Percentiles rank a stretch among this genome's conserved stretches.
phyloP scores from a whole-genome alignment of 2,113 vertebrate species.

The Deroptyus accipitrinus region DNA sequence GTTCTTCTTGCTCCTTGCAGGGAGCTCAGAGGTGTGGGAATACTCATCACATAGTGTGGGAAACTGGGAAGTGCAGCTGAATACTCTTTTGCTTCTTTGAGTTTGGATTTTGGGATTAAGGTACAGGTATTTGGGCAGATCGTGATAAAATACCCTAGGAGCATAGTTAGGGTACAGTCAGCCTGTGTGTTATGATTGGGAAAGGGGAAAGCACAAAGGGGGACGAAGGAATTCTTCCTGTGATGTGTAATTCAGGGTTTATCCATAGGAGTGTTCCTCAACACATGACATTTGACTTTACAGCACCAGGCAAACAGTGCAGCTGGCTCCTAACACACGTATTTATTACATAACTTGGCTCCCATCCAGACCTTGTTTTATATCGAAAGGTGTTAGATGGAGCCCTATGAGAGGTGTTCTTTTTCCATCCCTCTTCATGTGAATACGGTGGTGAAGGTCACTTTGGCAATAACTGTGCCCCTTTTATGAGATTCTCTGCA shows the following conservation, averaged over 20 bases:
- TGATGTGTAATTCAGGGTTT: not conserved
- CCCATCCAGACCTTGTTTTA: not conserved
- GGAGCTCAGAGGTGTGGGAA: not conserved
- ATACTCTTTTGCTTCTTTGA: not conserved
- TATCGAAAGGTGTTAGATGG: not conserved
- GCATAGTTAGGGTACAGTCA: not conserved
- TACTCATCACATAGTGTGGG: not conserved
- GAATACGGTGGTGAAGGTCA: not conserved
- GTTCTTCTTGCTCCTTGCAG: not conserved
- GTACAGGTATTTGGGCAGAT: not conserved
- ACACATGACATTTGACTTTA: not conserved
- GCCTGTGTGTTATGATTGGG: not conserved
- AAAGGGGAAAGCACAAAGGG: not conserved
- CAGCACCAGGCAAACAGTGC: not conserved
- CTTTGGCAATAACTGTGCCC: not conserved
- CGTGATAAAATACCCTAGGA: rapidly evolving
- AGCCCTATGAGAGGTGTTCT: not conserved
- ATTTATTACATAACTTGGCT: not conserved
- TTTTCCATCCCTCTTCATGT: not conserved
- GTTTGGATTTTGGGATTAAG: not conserved
- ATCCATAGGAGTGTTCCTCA: not conserved
- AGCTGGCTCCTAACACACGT: not conserved
- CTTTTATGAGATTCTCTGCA: rapidly evolving
- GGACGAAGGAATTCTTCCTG: not conserved
- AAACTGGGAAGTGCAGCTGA: not conserved